A percentile compares a stretch with the other conserved stretches of the same genome.
Evolutionary conservation across 2,113 vertebrate genomes (phyloP).

Genomic region (Brachypteracias leptosomus): DNA sequence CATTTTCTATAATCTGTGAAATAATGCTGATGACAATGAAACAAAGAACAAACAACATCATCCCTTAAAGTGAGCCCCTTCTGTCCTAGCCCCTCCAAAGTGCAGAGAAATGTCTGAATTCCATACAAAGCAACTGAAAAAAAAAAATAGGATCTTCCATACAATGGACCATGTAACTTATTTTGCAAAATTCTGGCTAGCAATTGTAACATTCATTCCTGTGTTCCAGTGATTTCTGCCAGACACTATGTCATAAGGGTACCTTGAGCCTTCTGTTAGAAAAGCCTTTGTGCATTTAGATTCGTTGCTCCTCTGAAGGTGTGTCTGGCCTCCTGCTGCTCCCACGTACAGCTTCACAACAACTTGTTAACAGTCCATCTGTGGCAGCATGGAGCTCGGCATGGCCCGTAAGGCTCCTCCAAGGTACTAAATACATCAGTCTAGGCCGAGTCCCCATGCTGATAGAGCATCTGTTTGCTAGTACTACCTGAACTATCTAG

Average conservation of each 20-base stretch:
- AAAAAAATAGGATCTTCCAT: neutral
- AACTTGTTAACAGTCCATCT: neutral
- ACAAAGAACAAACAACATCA: neutral
- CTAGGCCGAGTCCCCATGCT: neutral
- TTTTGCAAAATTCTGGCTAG: neutral
- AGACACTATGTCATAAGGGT: neutral
- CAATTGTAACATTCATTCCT: neutral
- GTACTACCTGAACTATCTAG: neutral
- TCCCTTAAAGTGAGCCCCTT: neutral
- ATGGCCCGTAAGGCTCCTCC: neutral
- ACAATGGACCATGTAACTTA: neutral
- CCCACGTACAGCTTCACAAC: neutral
- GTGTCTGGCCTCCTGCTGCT: neutral
- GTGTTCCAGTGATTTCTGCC: neutral
- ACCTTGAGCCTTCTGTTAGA: neutral
- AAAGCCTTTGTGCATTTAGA: neutral
- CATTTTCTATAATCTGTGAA: neutral
- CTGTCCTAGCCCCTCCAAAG: neutral
- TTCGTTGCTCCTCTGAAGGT: neutral
- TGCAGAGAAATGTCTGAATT: neutral
- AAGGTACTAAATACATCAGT: neutral
- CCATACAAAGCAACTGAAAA: fast-evolving
- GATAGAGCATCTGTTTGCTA: neutral
- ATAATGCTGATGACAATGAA: neutral
- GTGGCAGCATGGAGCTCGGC: neutral